phyloP scores from a whole-genome alignment of 2,888 invertebrate genomes.

The Eurytoma californica region DNA sequence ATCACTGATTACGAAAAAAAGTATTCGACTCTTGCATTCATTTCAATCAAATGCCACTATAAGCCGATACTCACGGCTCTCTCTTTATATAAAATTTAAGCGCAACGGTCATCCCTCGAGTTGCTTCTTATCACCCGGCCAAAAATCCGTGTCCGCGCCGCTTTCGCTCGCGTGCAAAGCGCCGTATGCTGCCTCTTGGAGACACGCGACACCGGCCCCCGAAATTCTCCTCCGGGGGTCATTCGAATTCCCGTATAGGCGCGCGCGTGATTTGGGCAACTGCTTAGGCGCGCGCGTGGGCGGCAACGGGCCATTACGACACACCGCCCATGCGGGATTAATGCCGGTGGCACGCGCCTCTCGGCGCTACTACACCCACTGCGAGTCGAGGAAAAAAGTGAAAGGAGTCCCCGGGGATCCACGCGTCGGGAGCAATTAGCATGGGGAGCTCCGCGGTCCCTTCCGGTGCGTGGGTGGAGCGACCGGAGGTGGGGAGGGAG shows the following conservation, averaged over 20 bases:
- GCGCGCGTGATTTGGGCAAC: slow-evolving; percentile 23
- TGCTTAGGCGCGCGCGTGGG: not conserved
- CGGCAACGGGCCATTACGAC: slow-evolving; percentile 9
- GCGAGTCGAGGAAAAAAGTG: slow-evolving; percentile 30
- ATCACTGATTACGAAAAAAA: too few species aligned
- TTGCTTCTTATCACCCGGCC: too few species aligned
- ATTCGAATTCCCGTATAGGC: slow-evolving; percentile 31
- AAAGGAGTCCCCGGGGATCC: slow-evolving; percentile 39
- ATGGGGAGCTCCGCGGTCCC: not conserved
- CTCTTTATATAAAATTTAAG: too few species aligned
- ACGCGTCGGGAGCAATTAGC: slow-evolving; percentile 11
- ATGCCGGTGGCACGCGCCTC: not conserved
- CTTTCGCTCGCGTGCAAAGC: too few species aligned
- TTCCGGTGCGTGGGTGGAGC: slow-evolving; percentile 1
- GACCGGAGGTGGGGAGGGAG: not conserved
- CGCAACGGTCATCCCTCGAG: too few species aligned
- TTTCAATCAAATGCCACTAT: too few species aligned
- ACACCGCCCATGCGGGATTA: slow-evolving; percentile 11
- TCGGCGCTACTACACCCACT: not conserved
- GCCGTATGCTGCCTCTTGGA: too few species aligned
- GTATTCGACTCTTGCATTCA: too few species aligned
- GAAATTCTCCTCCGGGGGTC: not conserved
- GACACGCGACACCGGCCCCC: too few species aligned
- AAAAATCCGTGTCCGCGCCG: too few species aligned
- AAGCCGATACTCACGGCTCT: too few species aligned